Evolutionary conservation across 2,888 invertebrate genomes (phyloP).

Genomic region (Rotaria magnacalcarata): DNA sequence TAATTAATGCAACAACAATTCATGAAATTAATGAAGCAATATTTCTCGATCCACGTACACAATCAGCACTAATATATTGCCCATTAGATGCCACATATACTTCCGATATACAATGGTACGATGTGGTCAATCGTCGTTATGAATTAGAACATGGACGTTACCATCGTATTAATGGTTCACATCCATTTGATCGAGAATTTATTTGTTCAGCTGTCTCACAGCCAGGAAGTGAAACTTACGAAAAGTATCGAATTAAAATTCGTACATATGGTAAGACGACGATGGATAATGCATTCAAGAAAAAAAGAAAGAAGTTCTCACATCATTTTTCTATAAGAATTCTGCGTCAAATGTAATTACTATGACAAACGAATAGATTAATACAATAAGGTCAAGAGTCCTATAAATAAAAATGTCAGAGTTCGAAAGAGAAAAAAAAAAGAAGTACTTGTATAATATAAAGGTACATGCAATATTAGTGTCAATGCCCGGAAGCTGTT

Average conservation of each 20-base stretch:
- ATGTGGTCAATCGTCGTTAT: neutral
- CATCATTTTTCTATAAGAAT: too few species aligned
- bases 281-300: too few species aligned
- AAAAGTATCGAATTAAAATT: conserved; percentile 32
- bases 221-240: neutral
- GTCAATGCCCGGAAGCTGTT: too few species aligned
- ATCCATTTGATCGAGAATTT: conserved; percentile 4
- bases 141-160: neutral
- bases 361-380: too few species aligned
- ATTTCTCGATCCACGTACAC: conserved; percentile 6
- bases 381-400: too few species aligned
- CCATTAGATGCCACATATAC: neutral
- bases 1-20: neutral
- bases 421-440: too few species aligned
- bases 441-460: too few species aligned
- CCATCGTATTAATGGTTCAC: neutral
- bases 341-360: too few species aligned
- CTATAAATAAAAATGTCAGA: too few species aligned
- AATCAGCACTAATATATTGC: neutral
- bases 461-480: too few species aligned
- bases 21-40: conserved; percentile 10
- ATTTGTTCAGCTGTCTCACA: neutral
- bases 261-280: conserved; percentile 6
- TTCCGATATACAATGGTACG: conserved; percentile 28
- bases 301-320: too few species aligned